Evolutionary conservation across 2,113 vertebrate species (phyloP).

Genomic region (Sinocyclocheilus rhinocerous): DNA sequence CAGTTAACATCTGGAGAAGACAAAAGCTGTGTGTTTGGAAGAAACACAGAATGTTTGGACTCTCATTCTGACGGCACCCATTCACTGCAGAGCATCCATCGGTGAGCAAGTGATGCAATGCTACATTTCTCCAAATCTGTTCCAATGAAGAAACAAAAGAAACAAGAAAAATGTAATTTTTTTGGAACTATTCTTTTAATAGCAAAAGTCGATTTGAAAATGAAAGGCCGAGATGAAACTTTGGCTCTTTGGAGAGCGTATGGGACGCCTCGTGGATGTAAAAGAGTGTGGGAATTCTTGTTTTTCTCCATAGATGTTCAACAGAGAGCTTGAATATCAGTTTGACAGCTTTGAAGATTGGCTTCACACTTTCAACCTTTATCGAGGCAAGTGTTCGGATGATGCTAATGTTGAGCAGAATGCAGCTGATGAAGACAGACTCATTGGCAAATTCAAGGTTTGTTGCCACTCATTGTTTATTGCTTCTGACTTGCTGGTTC

Average conservation of each 20-base stretch:
- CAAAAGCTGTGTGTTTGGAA: too few species aligned
- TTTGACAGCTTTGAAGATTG: slow-evolving; percentile 94
- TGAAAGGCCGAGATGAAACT: background rate
- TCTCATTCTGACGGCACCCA: too few species aligned
- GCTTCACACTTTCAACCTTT: slow-evolving; percentile 95
- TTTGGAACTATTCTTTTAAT: too few species aligned
- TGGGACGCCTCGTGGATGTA: background rate
- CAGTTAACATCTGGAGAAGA: too few species aligned
- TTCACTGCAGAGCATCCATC: too few species aligned
- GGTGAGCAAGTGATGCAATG: too few species aligned
- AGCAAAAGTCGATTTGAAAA: background rate
- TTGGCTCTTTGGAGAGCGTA: too few species aligned
- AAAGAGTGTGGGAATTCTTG: too few species aligned
- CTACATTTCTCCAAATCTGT: too few species aligned
- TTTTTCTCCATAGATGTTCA: slow-evolving; percentile 80
- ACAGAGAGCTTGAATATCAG: slow-evolving; percentile 91
- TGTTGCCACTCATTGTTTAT: slow-evolving; percentile 13
- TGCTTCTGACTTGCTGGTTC: background rate
- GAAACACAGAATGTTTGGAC: too few species aligned
- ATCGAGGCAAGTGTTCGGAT: slow-evolving; percentile 84
- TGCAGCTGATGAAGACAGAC: slow-evolving; percentile 86
- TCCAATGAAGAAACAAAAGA: too few species aligned
- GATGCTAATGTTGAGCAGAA: slow-evolving; percentile 87
- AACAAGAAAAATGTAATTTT: too few species aligned
- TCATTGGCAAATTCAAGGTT: slow-evolving; percentile 94